These are phyloP conservation scores for Machaerirhynchus nigripectus DNA, from an alignment of 2,113 vertebrate genomes.

Conservation along the genomic window DNA sequence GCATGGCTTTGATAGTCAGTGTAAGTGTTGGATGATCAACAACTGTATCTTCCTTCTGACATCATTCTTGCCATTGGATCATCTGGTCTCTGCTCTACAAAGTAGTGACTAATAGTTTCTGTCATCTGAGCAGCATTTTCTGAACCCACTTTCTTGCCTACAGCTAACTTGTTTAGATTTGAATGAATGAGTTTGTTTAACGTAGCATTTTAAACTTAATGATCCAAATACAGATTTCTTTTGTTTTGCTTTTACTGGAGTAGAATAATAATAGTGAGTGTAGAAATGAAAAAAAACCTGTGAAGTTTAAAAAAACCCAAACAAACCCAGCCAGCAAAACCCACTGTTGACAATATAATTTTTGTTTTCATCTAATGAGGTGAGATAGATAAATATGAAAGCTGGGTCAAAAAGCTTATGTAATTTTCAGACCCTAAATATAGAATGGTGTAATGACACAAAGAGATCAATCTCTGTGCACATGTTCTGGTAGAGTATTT, in stretches of 20 bases:
- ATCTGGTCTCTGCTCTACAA: not conserved
- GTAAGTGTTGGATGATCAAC: not conserved
- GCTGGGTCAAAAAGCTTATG: conserved; percentile 9
- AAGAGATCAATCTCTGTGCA: not conserved
- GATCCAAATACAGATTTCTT: not conserved
- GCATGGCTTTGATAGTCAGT: not conserved
- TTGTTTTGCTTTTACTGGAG: not conserved
- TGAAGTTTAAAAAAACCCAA: not conserved
- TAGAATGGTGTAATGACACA: not conserved
- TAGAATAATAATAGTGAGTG: not conserved
- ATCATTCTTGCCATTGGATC: not conserved
- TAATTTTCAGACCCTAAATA: conserved; percentile 23
- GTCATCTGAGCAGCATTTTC: not conserved
- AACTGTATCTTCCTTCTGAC: not conserved
- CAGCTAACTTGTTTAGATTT: not conserved
- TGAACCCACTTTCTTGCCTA: not conserved
- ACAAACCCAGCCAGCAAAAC: not conserved
- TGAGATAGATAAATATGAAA: not conserved
- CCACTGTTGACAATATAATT: not conserved
- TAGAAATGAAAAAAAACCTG: not conserved
- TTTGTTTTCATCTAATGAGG: not conserved
- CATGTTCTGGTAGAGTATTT: not conserved
- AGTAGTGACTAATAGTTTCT: not conserved
- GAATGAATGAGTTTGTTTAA: not conserved
- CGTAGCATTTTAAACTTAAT: not conserved